Percentiles rank a stretch among this genome's conserved stretches.
Evolutionary conservation across 2,888 invertebrate genomes (phyloP).

Genomic region (Dorcus parallelipipedus): DNA sequence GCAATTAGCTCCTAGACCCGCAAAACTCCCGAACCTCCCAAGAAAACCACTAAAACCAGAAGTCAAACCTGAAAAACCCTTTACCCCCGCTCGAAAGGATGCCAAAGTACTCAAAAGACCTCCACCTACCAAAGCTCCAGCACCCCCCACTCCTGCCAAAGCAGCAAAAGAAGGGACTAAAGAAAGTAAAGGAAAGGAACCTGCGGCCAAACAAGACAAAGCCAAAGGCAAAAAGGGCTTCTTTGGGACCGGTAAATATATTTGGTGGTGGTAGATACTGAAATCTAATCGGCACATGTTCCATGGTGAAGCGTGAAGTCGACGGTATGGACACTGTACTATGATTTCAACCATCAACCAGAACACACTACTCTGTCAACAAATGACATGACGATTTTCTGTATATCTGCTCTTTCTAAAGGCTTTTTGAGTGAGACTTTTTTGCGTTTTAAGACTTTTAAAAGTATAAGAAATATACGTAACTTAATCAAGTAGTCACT

Average conservation of each 20-base stretch:
- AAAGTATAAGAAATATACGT: conserved; percentile 17
- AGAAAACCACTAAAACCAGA: conserved; percentile 9
- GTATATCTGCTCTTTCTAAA: conserved; percentile 30
- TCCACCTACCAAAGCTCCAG: conserved; percentile 33
- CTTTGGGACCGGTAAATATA: conserved; percentile 80
- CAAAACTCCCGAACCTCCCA: no score
- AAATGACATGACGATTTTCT: conserved; percentile 2
- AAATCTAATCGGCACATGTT: conserved; percentile 29
- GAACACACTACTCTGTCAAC: conserved; percentile 7
- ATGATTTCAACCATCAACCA: conserved; percentile 28
- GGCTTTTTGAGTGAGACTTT: conserved; percentile 36
- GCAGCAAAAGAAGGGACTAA: conserved; percentile 47
- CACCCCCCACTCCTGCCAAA: conserved; percentile 20
- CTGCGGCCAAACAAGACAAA: conserved; percentile 56
- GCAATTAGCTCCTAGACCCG: conserved; percentile 23
- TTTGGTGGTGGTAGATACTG: conserved; percentile 68
- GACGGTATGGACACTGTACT: conserved; percentile 31
- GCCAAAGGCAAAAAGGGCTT: conserved; percentile 75
- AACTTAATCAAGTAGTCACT: conserved; percentile 4
- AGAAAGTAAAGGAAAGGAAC: conserved; percentile 45
- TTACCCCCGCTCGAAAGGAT: conserved; percentile 45
- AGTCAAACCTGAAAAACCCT: conserved; percentile 48
- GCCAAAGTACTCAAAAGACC: conserved; percentile 25
- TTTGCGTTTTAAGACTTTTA: conserved; percentile 7
- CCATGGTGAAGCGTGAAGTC: conserved; percentile 45